These are phyloP conservation scores for Gnatocerus cornutus DNA, from an alignment of 2,888 invertebrate genomes.

Conservation along the genomic window DNA sequence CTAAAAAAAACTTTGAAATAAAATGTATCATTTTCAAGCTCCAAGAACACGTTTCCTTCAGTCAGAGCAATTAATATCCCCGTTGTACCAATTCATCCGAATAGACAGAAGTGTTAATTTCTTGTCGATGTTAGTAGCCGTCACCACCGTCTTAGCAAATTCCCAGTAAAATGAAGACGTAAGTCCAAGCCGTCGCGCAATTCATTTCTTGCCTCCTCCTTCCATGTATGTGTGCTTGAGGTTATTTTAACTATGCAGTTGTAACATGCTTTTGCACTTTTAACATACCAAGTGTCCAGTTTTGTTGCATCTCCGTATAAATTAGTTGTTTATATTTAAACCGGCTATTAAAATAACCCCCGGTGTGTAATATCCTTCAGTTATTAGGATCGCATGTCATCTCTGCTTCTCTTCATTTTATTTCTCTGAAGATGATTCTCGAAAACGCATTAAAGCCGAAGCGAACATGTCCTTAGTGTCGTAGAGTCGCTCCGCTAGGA, in stretches of 20 bases:
- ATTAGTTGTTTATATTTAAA: constrained; percentile 5
- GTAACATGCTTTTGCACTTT: constrained; percentile 2
- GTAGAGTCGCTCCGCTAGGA: not conserved
- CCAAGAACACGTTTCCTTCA: no score
- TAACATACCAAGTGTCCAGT: constrained; percentile 10
- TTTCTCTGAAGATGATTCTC: no score
- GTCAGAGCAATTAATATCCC: no score
- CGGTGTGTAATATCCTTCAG: constrained; percentile 1
- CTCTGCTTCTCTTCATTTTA: constrained; percentile 3
- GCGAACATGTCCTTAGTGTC: constrained; percentile 8
- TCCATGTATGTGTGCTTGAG: not conserved
- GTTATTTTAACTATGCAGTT: constrained; percentile 11
- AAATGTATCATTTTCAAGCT: no score
- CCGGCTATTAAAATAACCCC: constrained; percentile 7
- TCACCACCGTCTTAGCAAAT: no score
- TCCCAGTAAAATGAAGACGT: not conserved
- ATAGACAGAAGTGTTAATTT: no score
- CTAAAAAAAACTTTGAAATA: no score
- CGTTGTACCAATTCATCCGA: no score
- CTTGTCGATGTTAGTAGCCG: no score
- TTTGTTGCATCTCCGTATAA: constrained; percentile 3
- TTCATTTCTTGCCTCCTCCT: constrained; percentile 1
- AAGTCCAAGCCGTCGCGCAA: not conserved
- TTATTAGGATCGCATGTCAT: constrained; percentile 5
- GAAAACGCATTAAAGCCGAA: no score